Conservation (phyloP, 2,797 vertebrate species). For the Rhadinocentrus ornatus region DNA sequence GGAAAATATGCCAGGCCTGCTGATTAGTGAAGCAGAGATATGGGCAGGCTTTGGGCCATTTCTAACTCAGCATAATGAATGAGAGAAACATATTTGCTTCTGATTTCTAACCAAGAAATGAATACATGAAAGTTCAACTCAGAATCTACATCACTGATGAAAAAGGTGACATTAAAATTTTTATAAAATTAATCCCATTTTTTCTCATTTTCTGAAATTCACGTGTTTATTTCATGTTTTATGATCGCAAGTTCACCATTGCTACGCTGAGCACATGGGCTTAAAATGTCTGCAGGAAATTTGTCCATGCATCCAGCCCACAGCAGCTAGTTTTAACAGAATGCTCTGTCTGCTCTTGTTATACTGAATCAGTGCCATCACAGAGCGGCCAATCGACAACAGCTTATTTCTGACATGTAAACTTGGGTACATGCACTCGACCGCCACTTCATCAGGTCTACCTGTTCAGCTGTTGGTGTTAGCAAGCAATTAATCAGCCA, state of each 20-base stretch:
- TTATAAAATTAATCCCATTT: background rate
- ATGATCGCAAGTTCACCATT: background rate
- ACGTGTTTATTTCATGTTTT: background rate
- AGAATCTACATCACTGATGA: background rate
- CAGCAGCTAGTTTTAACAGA: background rate
- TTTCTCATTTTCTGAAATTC: background rate
- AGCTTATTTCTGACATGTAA: background rate
- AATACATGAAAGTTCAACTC: conserved; percentile 13
- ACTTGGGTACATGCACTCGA: background rate
- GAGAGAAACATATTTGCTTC: conserved; percentile 32
- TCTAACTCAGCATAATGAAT: conserved; percentile 40
- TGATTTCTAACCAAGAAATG: conserved; percentile 31
- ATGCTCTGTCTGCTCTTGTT: background rate
- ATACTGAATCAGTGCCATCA: background rate
- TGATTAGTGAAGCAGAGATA: conserved; percentile 38
- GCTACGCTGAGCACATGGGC: background rate
- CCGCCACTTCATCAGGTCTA: background rate
- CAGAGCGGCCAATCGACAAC: background rate
- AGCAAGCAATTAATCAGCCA: no score
- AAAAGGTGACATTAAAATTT: background rate
- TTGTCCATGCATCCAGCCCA: background rate
- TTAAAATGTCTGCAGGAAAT: background rate
- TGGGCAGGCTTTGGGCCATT: background rate
- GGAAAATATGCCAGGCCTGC: conserved; percentile 32
- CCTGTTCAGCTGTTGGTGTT: no score